Conservation (phyloP, 2,113 vertebrate species). For the Scalopus aquaticus region DNA sequence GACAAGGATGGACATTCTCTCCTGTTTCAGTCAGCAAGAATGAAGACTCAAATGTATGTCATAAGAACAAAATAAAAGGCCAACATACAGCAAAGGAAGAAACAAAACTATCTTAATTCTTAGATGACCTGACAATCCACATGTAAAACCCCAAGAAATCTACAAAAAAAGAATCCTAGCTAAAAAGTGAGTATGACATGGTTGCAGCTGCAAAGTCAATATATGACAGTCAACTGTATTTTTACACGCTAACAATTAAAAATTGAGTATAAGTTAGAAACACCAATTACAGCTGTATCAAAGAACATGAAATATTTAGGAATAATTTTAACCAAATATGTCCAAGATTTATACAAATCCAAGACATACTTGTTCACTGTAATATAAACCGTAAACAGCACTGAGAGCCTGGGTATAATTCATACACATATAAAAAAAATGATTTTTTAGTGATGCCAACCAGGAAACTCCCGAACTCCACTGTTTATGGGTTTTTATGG, state of each 20-base stretch:
- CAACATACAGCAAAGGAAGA: background rate
- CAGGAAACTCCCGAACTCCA: background rate
- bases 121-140: background rate
- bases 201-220: background rate
- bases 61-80: background rate
- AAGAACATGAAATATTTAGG: background rate
- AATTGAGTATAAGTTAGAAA: background rate
- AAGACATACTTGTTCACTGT: background rate
- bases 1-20: background rate
- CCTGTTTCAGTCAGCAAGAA: background rate
- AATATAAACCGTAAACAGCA: background rate
- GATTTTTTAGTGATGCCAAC: background rate
- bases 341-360: background rate
- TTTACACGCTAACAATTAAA: background rate
- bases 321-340: background rate
- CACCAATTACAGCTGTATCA: background rate
- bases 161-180: conserved; percentile 1
- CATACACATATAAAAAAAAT: background rate
- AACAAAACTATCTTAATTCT: background rate
- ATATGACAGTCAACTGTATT: background rate
- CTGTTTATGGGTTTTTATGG: background rate
- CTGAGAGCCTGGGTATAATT: background rate
- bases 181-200: background rate
- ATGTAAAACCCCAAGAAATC: background rate
- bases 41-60: background rate